Conservation (phyloP, 2,797 vertebrate genomes). For the Trematomus bernacchii region DNA sequence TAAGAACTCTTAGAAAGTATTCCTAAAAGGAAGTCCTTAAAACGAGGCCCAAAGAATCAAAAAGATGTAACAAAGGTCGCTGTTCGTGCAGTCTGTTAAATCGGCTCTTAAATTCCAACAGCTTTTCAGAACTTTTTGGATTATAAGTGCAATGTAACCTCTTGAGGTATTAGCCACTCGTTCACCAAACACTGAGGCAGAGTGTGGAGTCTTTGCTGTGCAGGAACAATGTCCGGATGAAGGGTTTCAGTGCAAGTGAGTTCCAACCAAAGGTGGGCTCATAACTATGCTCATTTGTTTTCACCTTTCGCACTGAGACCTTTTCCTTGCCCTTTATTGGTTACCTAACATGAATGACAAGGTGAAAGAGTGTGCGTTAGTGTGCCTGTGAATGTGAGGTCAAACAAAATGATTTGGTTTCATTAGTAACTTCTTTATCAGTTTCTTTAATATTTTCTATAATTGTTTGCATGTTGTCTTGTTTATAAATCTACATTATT, state of each 20-base stretch:
- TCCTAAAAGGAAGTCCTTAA: constrained; percentile 6
- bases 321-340: constrained; percentile 49
- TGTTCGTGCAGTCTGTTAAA: constrained; percentile 44
- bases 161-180: constrained; percentile 56
- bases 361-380: too few species aligned
- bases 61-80: constrained; percentile 24
- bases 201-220: constrained; percentile 48
- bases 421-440: too few species aligned
- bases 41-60: constrained; percentile 11
- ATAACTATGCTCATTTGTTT: constrained; percentile 21
- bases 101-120: constrained; percentile 77
- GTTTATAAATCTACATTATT: too few species aligned
- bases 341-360: constrained; percentile 36
- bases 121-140: constrained; percentile 71
- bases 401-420: background rate
- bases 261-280: constrained; percentile 35
- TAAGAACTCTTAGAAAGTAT: constrained; percentile 20
- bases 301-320: constrained; percentile 26
- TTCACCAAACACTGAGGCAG: constrained; percentile 39
- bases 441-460: too few species aligned
- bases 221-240: constrained; percentile 31
- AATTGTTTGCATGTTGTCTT: too few species aligned
- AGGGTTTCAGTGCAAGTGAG: constrained; percentile 44
- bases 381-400: constrained; percentile 12
- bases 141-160: constrained; percentile 56